These are phyloP conservation scores for Hemistola chrysoprasaria DNA, from an alignment of 2,888 invertebrate species.

Conservation along the genomic window DNA sequence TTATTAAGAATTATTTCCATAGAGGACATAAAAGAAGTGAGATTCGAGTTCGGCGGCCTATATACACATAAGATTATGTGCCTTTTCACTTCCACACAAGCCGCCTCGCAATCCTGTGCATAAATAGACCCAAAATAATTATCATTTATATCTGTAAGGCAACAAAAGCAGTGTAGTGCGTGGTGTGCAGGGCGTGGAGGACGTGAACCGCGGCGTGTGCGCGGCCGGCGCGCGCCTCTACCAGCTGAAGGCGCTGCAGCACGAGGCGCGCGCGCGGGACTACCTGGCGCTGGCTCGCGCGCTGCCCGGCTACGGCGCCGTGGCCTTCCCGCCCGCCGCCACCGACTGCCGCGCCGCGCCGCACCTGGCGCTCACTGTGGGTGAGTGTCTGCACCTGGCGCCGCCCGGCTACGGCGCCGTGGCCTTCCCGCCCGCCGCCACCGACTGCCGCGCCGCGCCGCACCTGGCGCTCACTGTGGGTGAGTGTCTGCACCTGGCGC, in stretches of 20 bases:
- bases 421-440: conserved; percentile 95
- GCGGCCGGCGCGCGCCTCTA: conserved; percentile 95
- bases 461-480: conserved; percentile 90
- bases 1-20: too few species aligned
- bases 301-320: conserved; percentile 95
- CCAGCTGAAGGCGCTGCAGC: conserved; percentile 96
- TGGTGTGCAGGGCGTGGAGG: conserved; percentile 96
- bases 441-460: conserved; percentile 84
- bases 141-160: too few species aligned
- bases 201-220: conserved; percentile 96
- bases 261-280: conserved; percentile 89
- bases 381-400: conserved; percentile 68
- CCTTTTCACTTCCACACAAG: too few species aligned
- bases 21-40: too few species aligned
- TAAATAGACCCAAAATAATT: too few species aligned
- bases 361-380: conserved; percentile 90
- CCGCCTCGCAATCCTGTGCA: too few species aligned
- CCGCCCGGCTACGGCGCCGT: conserved; percentile 97
- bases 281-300: conserved; percentile 92
- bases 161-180: too few species aligned
- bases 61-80: too few species aligned
- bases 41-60: too few species aligned
- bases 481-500: conserved; percentile 61
- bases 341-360: conserved; percentile 84
- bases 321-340: conserved; percentile 95